A percentile compares a stretch with the other conserved stretches of the same genome.
Evolutionary conservation across 2,113 vertebrate genomes (phyloP).

Genomic region (Mustelus asterias): DNA sequence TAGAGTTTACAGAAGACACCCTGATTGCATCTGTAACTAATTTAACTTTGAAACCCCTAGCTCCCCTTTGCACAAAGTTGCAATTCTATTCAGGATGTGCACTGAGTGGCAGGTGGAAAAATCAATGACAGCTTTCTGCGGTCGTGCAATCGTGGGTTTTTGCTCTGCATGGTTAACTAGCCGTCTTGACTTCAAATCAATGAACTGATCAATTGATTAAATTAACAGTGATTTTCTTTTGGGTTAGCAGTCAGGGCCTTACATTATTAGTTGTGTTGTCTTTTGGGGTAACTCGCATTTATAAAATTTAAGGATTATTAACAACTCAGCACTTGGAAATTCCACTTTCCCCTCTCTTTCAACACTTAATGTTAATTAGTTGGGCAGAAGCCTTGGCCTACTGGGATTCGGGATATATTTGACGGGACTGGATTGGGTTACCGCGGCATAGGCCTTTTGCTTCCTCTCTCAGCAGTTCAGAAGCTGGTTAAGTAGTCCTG

Average conservation of each 20-base stretch:
- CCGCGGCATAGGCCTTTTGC: constrained; percentile 10
- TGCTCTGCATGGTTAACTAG: constrained; percentile 58
- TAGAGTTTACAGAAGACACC: constrained; percentile 73
- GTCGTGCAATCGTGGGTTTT: constrained; percentile 58
- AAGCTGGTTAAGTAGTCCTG: constrained; percentile 75
- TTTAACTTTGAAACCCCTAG: constrained; percentile 64
- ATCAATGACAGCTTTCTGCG: constrained; percentile 52
- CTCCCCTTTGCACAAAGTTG: constrained; percentile 39
- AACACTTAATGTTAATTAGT: constrained; percentile 40
- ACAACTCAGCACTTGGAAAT: constrained; percentile 51
- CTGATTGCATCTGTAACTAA: constrained; percentile 76
- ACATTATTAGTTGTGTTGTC: constrained; percentile 37
- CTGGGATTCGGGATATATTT: constrained; percentile 34
- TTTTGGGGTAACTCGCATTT: constrained; percentile 45
- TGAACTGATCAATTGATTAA: constrained; percentile 77
- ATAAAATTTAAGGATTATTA: constrained; percentile 54
- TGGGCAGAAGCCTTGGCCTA: constrained; percentile 31
- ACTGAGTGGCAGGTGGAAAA: constrained; percentile 43
- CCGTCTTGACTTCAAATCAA: constrained; percentile 67
- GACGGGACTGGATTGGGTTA: constrained; percentile 35
- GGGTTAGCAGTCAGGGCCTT: constrained; percentile 46
- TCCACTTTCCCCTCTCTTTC: constrained; percentile 41
- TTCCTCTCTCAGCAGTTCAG: constrained; percentile 25
- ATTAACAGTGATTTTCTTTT: constrained; percentile 70
- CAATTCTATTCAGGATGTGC: constrained; percentile 40